Percentiles rank a stretch among this genome's conserved stretches.
Evolutionary conservation across 2,113 vertebrate genomes (phyloP).

Genomic region (Potamarius usumacintae): DNA sequence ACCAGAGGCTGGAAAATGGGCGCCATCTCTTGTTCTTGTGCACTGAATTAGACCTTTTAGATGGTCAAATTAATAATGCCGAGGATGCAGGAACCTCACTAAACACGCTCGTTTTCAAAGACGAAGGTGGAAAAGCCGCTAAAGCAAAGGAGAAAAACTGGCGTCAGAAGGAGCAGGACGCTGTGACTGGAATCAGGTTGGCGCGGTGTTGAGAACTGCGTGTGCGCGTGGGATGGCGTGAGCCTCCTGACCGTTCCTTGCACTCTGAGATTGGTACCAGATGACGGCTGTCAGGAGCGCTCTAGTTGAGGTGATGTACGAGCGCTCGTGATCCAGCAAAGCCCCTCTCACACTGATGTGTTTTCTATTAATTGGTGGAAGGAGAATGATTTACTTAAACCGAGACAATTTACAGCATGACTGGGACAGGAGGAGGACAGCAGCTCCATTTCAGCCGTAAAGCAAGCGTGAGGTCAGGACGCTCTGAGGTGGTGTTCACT

Average conservation of each 20-base stretch:
- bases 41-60: neutral
- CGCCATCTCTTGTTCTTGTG: too few relatives aligned
- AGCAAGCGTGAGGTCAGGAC: neutral
- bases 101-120: neutral
- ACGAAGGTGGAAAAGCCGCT: neutral
- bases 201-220: neutral
- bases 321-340: conserved; percentile 67
- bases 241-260: conserved; percentile 72
- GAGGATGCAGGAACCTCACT: neutral
- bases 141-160: neutral
- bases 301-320: conserved; percentile 75
- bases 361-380: conserved; percentile 67
- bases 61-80: neutral
- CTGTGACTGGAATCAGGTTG: conserved; percentile 3
- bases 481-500: neutral
- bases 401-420: conserved; percentile 58
- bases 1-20: neutral
- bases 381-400: conserved; percentile 55
- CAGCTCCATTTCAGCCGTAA: conserved; percentile 43
- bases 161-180: neutral
- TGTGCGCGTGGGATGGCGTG: conserved; percentile 36
- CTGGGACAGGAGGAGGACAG: conserved; percentile 46
- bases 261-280: conserved; percentile 75
- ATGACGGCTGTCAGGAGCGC: conserved; percentile 67
- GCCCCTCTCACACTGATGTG: conserved; percentile 62